These are phyloP conservation scores for Spatula versicolor DNA, from an alignment of 2,797 vertebrate genomes.

Conservation along the genomic window DNA sequence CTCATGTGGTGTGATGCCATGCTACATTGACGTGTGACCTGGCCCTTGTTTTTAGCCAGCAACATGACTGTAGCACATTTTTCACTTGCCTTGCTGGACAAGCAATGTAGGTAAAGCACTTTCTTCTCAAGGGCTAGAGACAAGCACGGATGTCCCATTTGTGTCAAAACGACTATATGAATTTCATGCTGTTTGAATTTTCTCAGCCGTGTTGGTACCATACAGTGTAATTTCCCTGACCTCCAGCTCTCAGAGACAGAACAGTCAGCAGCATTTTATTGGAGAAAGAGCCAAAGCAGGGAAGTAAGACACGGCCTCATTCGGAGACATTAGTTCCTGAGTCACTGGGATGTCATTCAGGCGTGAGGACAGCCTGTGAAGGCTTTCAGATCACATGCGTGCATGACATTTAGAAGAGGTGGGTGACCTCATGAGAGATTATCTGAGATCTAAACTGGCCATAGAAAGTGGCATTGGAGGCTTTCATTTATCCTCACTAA, in stretches of 20 bases:
- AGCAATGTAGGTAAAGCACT: rapidly evolving
- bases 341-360: slow-evolving; percentile 74
- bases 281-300: slow-evolving; percentile 38
- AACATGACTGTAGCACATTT: not conserved
- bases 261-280: not conserved
- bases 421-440: slow-evolving; percentile 75
- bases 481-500: slow-evolving; percentile 54
- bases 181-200: not conserved
- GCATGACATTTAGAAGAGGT: slow-evolving; percentile 81
- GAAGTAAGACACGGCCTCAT: slow-evolving; percentile 45
- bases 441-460: slow-evolving; percentile 67
- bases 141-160: not conserved
- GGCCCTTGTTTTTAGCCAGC: not conserved
- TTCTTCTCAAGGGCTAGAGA: not conserved
- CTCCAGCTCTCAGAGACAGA: not conserved
- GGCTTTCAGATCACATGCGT: slow-evolving; percentile 76
- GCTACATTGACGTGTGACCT: not conserved
- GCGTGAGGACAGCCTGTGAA: slow-evolving; percentile 54
- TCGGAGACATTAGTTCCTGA: slow-evolving; percentile 63
- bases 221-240: not conserved
- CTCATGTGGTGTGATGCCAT: rapidly evolving
- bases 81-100: not conserved
- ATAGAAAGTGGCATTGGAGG: slow-evolving; percentile 50
- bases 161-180: not conserved
- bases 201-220: rapidly evolving